Percentiles rank a stretch among this genome's conserved stretches.
Evolutionary conservation across 2,888 invertebrate genomes (phyloP).

Genomic region (Diadegma fenestrale): DNA sequence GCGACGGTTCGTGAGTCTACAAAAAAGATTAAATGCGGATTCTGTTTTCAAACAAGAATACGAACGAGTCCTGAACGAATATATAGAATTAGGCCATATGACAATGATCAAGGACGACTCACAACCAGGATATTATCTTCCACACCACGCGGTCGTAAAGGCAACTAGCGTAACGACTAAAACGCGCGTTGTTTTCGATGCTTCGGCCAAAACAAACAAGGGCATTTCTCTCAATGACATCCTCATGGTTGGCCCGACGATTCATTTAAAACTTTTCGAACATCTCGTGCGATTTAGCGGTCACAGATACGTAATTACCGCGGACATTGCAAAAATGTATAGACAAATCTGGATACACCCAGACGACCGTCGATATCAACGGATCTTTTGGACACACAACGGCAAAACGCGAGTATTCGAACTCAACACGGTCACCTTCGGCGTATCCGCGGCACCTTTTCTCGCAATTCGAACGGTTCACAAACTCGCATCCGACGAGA

Average conservation of each 20-base stretch:
- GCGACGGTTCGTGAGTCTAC: constrained; percentile 39
- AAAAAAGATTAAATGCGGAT: constrained; percentile 34
- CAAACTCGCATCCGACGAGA: constrained; percentile 66
- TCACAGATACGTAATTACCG: constrained; percentile 60
- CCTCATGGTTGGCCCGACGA: constrained; percentile 58
- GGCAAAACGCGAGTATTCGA: constrained; percentile 28
- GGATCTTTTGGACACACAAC: constrained; percentile 51
- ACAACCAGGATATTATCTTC: constrained; percentile 51
- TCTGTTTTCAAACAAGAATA: constrained; percentile 49
- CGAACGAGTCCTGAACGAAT: constrained; percentile 50
- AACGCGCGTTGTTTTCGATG: constrained; percentile 54
- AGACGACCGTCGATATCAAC: constrained; percentile 58
- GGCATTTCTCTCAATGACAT: constrained; percentile 54
- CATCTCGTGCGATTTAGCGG: constrained; percentile 57
- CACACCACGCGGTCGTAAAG: constrained; percentile 59
- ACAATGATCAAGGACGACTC: constrained; percentile 36
- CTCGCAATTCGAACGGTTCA: constrained; percentile 64
- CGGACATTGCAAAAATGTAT: constrained; percentile 67
- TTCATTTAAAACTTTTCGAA: constrained; percentile 56
- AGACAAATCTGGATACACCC: constrained; percentile 58
- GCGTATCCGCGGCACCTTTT: constrained; percentile 59
- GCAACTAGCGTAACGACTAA: constrained; percentile 52
- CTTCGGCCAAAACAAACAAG: constrained; percentile 38
- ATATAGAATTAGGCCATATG: constrained; percentile 57
- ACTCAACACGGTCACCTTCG: constrained; percentile 63